phyloP scores from a whole-genome alignment of 2,797 vertebrate species.

The Prunella strophiata region DNA sequence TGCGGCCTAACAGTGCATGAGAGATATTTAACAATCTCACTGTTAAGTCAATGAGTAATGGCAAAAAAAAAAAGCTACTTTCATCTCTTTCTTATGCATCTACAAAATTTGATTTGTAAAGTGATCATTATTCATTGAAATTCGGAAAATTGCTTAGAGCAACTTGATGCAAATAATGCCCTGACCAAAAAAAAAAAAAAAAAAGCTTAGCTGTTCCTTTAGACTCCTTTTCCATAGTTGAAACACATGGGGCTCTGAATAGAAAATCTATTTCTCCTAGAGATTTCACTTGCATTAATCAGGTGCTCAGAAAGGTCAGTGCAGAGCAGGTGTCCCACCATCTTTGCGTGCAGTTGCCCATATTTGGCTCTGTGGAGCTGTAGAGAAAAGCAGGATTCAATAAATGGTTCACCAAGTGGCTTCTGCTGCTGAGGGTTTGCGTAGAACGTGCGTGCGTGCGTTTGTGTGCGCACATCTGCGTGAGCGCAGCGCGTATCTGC shows the following conservation, averaged over 20 bases:
- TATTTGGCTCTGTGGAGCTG: not conserved
- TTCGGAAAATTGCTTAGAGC: conserved; percentile 48
- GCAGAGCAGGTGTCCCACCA: not conserved
- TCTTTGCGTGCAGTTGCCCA: not conserved
- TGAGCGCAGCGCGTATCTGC: not conserved
- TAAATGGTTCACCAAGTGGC: not conserved
- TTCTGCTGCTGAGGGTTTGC: not conserved
- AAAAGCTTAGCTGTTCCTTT: not conserved
- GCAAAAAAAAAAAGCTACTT: not conserved
- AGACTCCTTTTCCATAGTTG: not conserved
- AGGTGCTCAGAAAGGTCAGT: not conserved
- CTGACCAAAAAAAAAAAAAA: not conserved
- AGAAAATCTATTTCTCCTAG: not conserved
- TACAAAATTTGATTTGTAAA: conserved; percentile 68
- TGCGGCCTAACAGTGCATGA: conserved; percentile 21
- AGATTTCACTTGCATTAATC: not conserved
- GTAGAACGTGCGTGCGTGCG: not conserved
- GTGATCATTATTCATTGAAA: conserved; percentile 39
- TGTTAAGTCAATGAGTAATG: conserved; percentile 54
- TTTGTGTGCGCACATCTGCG: not conserved
- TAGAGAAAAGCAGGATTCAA: not conserved
- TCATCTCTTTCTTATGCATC: conserved; percentile 26
- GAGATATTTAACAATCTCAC: conserved; percentile 39
- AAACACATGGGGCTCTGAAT: not conserved
- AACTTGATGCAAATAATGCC: conserved; percentile 37